Base-by-base conservation (phyloP, 2,888 invertebrate species). In the Zygogramma bicolorata region DNA sequence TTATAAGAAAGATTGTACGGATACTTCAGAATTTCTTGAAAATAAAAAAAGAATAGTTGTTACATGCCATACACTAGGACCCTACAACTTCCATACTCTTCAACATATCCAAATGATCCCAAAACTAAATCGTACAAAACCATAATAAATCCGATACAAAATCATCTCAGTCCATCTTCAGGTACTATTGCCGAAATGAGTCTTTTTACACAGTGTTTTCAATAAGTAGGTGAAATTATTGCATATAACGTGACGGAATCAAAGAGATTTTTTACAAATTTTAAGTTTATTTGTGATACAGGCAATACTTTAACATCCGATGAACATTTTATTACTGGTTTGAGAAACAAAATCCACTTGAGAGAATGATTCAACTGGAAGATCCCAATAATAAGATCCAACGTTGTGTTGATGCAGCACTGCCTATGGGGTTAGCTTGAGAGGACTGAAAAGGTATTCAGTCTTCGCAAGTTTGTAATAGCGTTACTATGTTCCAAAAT, bases 331-430 rank as follows among this genome's bases (percentile, higher is more conserved):
- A 13, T 15, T 42, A 34, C 18, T 13, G 60, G 60, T 31, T 34
- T 34, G 10, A 34, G 61, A 38, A 38, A 61, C 22, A 31, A 38
- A 40, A 61, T 4, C n/a, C 40, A 2, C 10, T 61, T 8, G 40
- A 61, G 40, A 34, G 61, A 61, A 22, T 40, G 7, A 42, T 61
- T 22, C 61, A 61, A 61, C 61, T 61, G 4, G 40, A 34, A 20
- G 61, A 34, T 20, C 61, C 38, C n/a, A 40, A 40, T n/a, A 6
- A 42, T 18, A 42, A n/a, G n/a, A 4, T 18, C 15, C n/a, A 42
- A 18, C 18, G 15, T 18, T 42, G 42, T 18, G 42, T 53, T 20
- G 53, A 65, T 53, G 27, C 31, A 29, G 22, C 20, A 29, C 10
- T 65, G n/a, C 13, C 31, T 10, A 18, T 65, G 27, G 29, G 31